Conservation (phyloP, 2,797 vertebrate species). For the Acropternis orthonyx region DNA sequence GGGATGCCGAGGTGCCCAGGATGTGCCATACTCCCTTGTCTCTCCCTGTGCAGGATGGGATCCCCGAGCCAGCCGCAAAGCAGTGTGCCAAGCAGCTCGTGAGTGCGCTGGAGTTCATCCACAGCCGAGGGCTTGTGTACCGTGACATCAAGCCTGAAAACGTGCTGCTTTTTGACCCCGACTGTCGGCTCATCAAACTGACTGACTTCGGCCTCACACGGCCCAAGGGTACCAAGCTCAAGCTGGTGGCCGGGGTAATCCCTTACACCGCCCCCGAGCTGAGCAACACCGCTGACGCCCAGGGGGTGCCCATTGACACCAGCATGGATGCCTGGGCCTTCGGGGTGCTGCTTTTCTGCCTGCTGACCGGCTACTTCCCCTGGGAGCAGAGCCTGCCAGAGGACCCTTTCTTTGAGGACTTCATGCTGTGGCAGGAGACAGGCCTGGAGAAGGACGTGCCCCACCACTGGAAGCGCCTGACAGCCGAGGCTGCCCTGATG, state of each 20-base stretch:
- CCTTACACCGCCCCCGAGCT: slow-evolving; percentile 93
- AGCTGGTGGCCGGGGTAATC: slow-evolving; percentile 74
- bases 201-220: slow-evolving; percentile 89
- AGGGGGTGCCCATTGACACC: slow-evolving; percentile 80
- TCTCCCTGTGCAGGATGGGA: slow-evolving; percentile 78
- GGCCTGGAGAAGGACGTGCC: slow-evolving; percentile 73
- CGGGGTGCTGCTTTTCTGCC: slow-evolving; percentile 89
- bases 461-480: slow-evolving; percentile 85
- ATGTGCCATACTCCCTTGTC: neutral
- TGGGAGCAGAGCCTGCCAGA: slow-evolving; percentile 89
- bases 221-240: slow-evolving; percentile 79
- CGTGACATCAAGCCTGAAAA: slow-evolving; percentile 97
- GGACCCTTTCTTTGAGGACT: slow-evolving; percentile 86
- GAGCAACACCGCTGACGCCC: slow-evolving; percentile 12
- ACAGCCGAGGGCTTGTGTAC: slow-evolving; percentile 91
- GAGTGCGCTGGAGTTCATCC: slow-evolving; percentile 89
- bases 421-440: slow-evolving; percentile 81
- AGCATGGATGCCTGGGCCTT: slow-evolving; percentile 93
- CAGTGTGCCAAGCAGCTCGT: slow-evolving; percentile 89
- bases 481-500: slow-evolving; percentile 64
- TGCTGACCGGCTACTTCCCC: slow-evolving; percentile 93
- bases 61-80: slow-evolving; percentile 82
- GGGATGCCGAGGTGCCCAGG: neutral
- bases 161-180: slow-evolving; percentile 87
- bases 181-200: slow-evolving; percentile 88